Conservation (phyloP, 2,888 invertebrate species). For the Bembecia ichneumoniformis region DNA sequence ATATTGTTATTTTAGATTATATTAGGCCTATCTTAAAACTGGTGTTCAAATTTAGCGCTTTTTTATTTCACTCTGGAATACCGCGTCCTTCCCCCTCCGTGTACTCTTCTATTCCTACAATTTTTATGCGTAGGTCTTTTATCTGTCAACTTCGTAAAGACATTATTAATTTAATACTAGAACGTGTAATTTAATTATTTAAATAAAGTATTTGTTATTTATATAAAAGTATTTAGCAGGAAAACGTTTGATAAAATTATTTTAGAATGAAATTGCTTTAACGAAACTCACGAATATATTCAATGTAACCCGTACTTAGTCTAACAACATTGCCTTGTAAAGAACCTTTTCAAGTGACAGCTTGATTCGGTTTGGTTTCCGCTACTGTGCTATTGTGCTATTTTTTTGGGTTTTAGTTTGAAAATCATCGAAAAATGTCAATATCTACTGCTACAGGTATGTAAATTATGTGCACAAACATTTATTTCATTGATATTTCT, state of each 20-base stretch:
- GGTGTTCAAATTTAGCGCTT: slow-evolving; percentile 32
- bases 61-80: slow-evolving; percentile 34
- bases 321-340: slow-evolving; percentile 7
- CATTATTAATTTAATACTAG: not conserved
- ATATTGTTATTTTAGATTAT: no score
- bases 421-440: slow-evolving; percentile 59
- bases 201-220: not conserved
- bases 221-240: not conserved
- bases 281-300: not conserved
- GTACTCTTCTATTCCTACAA: slow-evolving; percentile 49
- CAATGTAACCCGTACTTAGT: not conserved
- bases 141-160: not conserved
- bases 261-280: not conserved
- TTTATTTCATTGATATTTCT: slow-evolving; percentile 21
- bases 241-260: not conserved
- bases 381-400: slow-evolving; percentile 71
- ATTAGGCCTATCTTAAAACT: no score
- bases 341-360: slow-evolving; percentile 64
- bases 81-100: slow-evolving; percentile 58
- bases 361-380: slow-evolving; percentile 73
- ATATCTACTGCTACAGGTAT: slow-evolving; percentile 69
- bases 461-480: slow-evolving; percentile 24
- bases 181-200: not conserved
- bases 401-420: slow-evolving; percentile 61
- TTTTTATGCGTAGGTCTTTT: slow-evolving; percentile 49